A percentile compares a stretch with the other conserved stretches of the same genome.
These are phyloP conservation scores for Sardina pilchardus DNA, from an alignment of 2,113 vertebrate genomes.

Conservation along the genomic window DNA sequence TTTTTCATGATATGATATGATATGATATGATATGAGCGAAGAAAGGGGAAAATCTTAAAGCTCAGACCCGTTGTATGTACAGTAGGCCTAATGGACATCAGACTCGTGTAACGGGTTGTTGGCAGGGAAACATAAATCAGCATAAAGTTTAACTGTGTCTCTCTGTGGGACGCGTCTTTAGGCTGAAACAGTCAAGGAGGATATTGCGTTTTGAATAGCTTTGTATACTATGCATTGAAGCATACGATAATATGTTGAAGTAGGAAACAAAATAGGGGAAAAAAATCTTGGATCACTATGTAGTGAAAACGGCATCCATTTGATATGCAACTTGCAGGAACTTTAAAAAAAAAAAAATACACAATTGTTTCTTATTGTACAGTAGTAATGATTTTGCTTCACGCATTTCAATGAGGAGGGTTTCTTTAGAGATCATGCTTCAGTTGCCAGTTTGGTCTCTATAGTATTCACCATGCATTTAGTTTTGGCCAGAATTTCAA, in stretches of 20 bases:
- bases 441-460: not conserved
- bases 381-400: not conserved
- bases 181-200: constrained; percentile 34
- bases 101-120: not conserved
- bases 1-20: constrained; percentile 29
- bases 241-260: constrained; percentile 23
- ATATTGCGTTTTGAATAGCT: constrained; percentile 1
- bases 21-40: constrained; percentile 29
- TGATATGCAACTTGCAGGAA: not conserved
- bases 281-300: not conserved
- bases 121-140: not conserved
- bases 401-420: not conserved
- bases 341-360: no score
- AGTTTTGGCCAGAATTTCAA: not conserved
- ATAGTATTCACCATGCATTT: not conserved
- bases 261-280: constrained; percentile 4
- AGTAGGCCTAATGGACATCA: not conserved
- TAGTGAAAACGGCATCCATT: not conserved
- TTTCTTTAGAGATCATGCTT: not conserved
- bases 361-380: not conserved
- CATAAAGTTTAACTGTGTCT: constrained; percentile 24
- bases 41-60: constrained; percentile 3
- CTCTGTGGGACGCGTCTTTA: constrained; percentile 25
- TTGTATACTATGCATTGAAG: constrained; percentile 10
- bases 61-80: not conserved